Base-by-base conservation (phyloP, 2,888 invertebrate species). In the Phragmatobia fuliginosa region DNA sequence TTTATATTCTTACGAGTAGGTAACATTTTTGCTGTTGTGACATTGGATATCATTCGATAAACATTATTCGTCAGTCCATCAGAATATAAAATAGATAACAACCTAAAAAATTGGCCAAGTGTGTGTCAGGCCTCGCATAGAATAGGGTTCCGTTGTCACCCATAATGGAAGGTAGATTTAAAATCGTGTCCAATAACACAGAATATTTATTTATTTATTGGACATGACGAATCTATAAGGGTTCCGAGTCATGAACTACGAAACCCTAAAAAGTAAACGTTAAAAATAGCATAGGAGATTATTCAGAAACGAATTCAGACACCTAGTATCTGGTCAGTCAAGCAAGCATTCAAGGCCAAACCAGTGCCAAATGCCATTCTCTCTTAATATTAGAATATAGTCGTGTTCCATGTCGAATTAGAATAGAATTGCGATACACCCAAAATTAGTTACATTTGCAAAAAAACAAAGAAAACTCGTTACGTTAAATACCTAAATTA, bases 301-400 rank as follows among this genome's bases (percentile, higher is more conserved):
- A 16, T 16, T 11, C 16, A 16, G 6, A 28, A 56, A 28, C 6
- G 16, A 28, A 28, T 56, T 56, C 3, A 56, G 28, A 28, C 25
- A 25, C 18, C 28, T 8, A 45, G 28, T 25, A 1, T n/a, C n/a
- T n/a, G n/a, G 28, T 56, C 14, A 56, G 25, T 56, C 28, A 56
- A 56, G 16, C 16, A 56, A 28, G 56, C 16, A 28, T 56, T 28
- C 56, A 83, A 84, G 84, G 83, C 78, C 82, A 72, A 72, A 76
- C 67, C 68, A 59, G 65, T 38, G 66, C 67, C 68, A 67, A 77
- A 66, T 64, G 73, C 58, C 66, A 58, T 61, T 70, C 66, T 66
- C 69, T 56, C 49, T 28, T 61, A 70, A 28, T 67, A 62, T 45
- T 61, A 49, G 41, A 32, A 33, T 61, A 25, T n/a, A 61, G 14